Evolutionary conservation across 2,888 invertebrate genomes (phyloP).

Genomic region (Drosophila histrio): DNA sequence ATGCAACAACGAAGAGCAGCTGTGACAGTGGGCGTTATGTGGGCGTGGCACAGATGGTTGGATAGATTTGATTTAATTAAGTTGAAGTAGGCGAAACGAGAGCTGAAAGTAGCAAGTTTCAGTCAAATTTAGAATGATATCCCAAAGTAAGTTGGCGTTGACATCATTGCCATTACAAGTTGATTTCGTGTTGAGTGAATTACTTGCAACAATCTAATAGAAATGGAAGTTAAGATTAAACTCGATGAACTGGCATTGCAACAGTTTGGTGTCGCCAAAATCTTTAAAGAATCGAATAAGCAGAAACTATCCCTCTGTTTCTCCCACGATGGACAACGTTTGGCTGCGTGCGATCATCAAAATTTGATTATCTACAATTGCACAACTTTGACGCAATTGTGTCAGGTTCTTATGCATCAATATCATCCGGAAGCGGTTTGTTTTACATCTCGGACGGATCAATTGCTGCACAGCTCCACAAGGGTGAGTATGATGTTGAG

Average conservation of each 20-base stretch:
- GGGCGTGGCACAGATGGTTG: slow-evolving; percentile 41
- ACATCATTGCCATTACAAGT: slow-evolving; percentile 10
- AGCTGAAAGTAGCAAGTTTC: neutral
- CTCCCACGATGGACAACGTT: slow-evolving; percentile 30
- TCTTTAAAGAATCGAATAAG: slow-evolving; percentile 18
- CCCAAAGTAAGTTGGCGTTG: slow-evolving; percentile 8
- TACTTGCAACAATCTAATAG: neutral
- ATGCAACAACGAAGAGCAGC: slow-evolving; percentile 49
- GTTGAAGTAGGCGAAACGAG: slow-evolving; percentile 27
- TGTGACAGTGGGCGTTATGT: slow-evolving; percentile 21
- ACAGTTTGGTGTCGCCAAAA: slow-evolving; percentile 38
- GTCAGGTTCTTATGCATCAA: slow-evolving; percentile 28
- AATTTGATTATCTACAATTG: slow-evolving; percentile 39
- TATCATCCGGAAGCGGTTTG: slow-evolving; percentile 49
- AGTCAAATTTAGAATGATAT: neutral
- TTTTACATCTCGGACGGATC: slow-evolving; percentile 29
- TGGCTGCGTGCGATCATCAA: slow-evolving; percentile 43
- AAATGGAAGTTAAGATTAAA: slow-evolving; percentile 5
- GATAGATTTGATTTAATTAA: slow-evolving; percentile 66
- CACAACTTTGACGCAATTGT: slow-evolving; percentile 1
- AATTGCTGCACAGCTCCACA: slow-evolving; percentile 40
- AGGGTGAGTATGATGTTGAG: slow-evolving; percentile 29
- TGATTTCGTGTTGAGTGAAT: neutral
- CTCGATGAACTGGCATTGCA: slow-evolving; percentile 34
- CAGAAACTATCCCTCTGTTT: slow-evolving; percentile 40